Percentiles rank a stretch among this genome's conserved stretches.
These are phyloP conservation scores for Macrophya alboannulata DNA, from an alignment of 2,888 invertebrate genomes.

Conservation along the genomic window DNA sequence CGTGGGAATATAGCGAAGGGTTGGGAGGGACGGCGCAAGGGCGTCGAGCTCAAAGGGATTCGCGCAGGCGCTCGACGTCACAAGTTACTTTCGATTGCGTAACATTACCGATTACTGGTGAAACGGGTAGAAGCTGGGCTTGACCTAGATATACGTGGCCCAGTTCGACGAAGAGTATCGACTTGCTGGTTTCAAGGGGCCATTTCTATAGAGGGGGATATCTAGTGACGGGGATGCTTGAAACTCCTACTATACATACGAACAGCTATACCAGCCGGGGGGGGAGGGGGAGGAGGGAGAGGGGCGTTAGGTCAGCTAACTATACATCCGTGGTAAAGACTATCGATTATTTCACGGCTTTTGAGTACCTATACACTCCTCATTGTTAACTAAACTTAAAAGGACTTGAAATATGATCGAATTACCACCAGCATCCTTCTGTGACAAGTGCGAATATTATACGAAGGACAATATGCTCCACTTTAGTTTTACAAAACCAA, in stretches of 20 bases:
- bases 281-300: neutral
- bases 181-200: constrained; percentile 54
- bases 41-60: constrained; percentile 46
- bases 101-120: constrained; percentile 55
- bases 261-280: constrained; percentile 14
- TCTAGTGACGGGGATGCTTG: constrained; percentile 1
- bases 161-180: constrained; percentile 54
- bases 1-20: constrained; percentile 14
- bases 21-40: constrained; percentile 33
- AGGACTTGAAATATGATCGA: constrained; percentile 24
- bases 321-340: constrained; percentile 24
- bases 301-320: constrained; percentile 31
- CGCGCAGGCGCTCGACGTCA: constrained; percentile 40
- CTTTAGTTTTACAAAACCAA: neutral
- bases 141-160: constrained; percentile 55
- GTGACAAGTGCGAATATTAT: neutral
- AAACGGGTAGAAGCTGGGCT: constrained; percentile 57
- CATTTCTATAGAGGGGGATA: constrained; percentile 43
- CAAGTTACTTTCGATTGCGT: constrained; percentile 56
- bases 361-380: constrained; percentile 14
- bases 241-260: constrained; percentile 27
- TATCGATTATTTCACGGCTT: constrained; percentile 40
- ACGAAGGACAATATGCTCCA: neutral
- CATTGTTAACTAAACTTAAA: constrained; percentile 17
- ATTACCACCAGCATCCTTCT: neutral